Base-by-base conservation (phyloP, 2,888 invertebrate species). In the Caenorhabditis virilis region DNA sequence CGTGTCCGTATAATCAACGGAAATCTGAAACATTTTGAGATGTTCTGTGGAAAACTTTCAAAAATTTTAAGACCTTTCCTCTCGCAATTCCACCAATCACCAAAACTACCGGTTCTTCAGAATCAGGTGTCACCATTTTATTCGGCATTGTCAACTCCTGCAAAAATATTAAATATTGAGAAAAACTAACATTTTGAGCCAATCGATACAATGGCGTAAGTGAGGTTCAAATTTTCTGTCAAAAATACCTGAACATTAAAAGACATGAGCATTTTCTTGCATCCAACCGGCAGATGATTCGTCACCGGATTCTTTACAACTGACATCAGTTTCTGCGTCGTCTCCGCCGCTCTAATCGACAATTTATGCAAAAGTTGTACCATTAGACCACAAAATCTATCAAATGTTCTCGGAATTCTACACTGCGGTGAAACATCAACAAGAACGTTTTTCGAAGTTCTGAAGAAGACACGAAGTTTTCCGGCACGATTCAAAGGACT, bases 51-150 rank as follows among this genome's bases (percentile, higher is more conserved):
- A 20, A 20, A 20, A 11, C 18, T 18, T 13, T 6, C 26, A 45
- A 25, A 45, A 45, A 25, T 15, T 78, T 64, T n/a, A n/a, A n/a
- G n/a, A 97, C 89, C 85, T 90, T 91, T 54, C 98, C 98, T 85
- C 95, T 93, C 0, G 98, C 97, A 90, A 98, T 95, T 2, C 97
- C 94, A 38, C 98, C 98, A 58, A 98, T 87, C 2, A 95, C 90
- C 73, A 98, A 87, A 0, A 91, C 93, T 57, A 95, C 88, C 0
- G 95, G 94, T 25, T 75, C 74, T 13, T 78, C 63, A 4, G 60
- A 42, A 27, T 60, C 66, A 16, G 65, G 57, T 33, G 67, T 58
- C 1, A 70, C 67, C 7, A 76, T 39, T 43, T 72, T 72, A 39
- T 71, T 69, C 5, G 73, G 56, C 51, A 60, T 52, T 13, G 66